Percentiles rank a stretch among this genome's conserved stretches.
Conservation (phyloP, 2,797 vertebrate genomes). For the Amblyopsis hoosieri region DNA sequence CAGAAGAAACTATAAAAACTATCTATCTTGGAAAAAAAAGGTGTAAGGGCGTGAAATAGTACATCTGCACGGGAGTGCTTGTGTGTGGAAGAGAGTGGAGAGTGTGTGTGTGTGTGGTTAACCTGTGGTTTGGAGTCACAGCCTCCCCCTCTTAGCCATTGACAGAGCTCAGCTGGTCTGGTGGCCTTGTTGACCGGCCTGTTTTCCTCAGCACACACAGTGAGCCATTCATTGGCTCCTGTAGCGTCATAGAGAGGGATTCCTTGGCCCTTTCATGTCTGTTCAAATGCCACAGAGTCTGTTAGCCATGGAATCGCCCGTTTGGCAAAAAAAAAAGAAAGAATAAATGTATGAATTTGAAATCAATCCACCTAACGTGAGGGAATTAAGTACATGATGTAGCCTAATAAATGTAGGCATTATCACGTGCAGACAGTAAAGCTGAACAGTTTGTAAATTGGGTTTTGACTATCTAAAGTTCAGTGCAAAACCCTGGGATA, state of each 20-base stretch:
- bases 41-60: slow-evolving; percentile 14
- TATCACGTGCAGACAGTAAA: slow-evolving; percentile 21
- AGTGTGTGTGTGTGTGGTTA: slow-evolving; percentile 59
- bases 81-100: slow-evolving; percentile 25
- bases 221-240: slow-evolving; percentile 65
- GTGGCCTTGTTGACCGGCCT: slow-evolving; percentile 71
- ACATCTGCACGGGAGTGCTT: slow-evolving; percentile 3
- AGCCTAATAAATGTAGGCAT: slow-evolving; percentile 16
- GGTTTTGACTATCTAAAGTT: slow-evolving; percentile 3
- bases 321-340: slow-evolving; percentile 33
- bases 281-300: slow-evolving; percentile 56
- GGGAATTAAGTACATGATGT: slow-evolving; percentile 41
- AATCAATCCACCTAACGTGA: slow-evolving; percentile 43
- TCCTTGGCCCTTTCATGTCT: slow-evolving; percentile 61
- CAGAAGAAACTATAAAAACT: slow-evolving; percentile 40
- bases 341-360: slow-evolving; percentile 48
- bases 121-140: slow-evolving; percentile 72
- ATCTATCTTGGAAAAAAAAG: slow-evolving; percentile 28
- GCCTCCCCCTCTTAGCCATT: slow-evolving; percentile 65
- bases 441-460: slow-evolving; percentile 24
- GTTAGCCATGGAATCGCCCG: slow-evolving; percentile 36
- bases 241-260: slow-evolving; percentile 49
- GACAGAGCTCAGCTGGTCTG: slow-evolving; percentile 76
- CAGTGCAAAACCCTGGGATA: slow-evolving; percentile 31
- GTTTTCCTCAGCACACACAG: slow-evolving; percentile 55